Evolutionary conservation across 2,113 vertebrate species (phyloP).

Genomic region (Mormoops blainvillei): DNA sequence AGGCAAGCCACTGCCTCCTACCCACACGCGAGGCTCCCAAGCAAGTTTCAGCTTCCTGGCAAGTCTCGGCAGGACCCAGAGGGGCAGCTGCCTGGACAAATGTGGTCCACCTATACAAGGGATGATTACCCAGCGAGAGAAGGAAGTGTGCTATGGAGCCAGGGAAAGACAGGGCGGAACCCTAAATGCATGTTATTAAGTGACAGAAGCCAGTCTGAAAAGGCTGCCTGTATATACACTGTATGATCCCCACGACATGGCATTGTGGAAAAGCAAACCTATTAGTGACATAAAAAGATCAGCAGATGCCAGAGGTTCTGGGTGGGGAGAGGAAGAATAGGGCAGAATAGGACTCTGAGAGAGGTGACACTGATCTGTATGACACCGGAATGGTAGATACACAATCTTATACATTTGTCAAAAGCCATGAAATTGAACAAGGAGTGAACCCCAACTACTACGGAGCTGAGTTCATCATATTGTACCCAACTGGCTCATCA

Average conservation of each 20-base stretch:
- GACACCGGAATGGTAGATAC: background rate
- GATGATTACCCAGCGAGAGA: background rate
- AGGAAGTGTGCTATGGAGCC: background rate
- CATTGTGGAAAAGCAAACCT: background rate
- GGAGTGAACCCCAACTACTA: background rate
- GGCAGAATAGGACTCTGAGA: background rate
- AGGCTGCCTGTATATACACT: background rate
- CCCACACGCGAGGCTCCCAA: background rate
- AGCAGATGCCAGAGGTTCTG: background rate
- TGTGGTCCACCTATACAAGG: background rate
- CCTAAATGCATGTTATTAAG: background rate
- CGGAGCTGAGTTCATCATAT: background rate
- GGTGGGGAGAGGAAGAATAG: background rate
- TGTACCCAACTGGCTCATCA: background rate
- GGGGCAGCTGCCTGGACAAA: background rate
- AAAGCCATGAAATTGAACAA: background rate
- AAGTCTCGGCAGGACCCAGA: background rate
- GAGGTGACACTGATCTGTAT: background rate
- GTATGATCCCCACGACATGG: background rate
- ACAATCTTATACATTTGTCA: background rate
- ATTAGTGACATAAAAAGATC: background rate
- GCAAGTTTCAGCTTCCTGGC: background rate
- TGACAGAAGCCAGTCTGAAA: background rate
- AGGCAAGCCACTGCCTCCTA: background rate
- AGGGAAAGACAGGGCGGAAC: background rate